Evolutionary conservation across 2,888 invertebrate genomes (phyloP).

Genomic region (Oscheius sp.): DNA sequence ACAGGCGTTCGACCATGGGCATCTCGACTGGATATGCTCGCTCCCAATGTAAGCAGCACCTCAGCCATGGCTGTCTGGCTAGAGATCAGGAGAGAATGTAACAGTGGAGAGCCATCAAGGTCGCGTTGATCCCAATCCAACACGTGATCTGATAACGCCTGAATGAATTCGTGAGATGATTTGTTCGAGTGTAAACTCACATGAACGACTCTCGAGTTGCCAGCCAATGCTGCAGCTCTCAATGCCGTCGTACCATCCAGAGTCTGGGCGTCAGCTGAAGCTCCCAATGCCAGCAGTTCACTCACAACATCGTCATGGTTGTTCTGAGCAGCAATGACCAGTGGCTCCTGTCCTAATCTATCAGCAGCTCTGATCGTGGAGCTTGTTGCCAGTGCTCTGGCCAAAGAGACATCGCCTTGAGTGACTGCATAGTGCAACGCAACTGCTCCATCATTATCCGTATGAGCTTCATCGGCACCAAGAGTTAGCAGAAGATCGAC

Average conservation of each 20-base stretch:
- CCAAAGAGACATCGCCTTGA: slow-evolving; percentile 46
- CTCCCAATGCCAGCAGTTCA: slow-evolving; percentile 82
- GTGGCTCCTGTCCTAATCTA: slow-evolving; percentile 55
- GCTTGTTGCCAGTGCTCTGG: slow-evolving; percentile 47
- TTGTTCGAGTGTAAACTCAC: slow-evolving; percentile 19
- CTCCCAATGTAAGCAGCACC: slow-evolving; percentile 76
- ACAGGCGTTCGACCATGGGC: slow-evolving; percentile 77
- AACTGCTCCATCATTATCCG: slow-evolving; percentile 62
- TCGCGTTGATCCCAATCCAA: slow-evolving; percentile 53
- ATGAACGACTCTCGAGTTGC: slow-evolving; percentile 77
- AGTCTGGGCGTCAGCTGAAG: slow-evolving; percentile 45
- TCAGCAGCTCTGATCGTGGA: slow-evolving; percentile 53
- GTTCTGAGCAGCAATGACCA: slow-evolving; percentile 56
- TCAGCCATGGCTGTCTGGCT: slow-evolving; percentile 82
- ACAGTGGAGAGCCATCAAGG: slow-evolving; percentile 54
- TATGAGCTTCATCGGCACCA: slow-evolving; percentile 61
- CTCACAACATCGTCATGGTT: slow-evolving; percentile 74
- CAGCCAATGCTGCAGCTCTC: slow-evolving; percentile 84
- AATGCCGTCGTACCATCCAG: slow-evolving; percentile 84
- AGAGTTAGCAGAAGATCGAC: slow-evolving; percentile 53
- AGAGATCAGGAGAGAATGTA: slow-evolving; percentile 52
- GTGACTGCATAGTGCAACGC: slow-evolving; percentile 59
- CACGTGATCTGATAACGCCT: slow-evolving; percentile 39
- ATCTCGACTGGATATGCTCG: slow-evolving; percentile 76
- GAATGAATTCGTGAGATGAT: neutral